Base-by-base conservation (phyloP, 2,113 vertebrate genomes). In the Fulmarus glacialis region DNA sequence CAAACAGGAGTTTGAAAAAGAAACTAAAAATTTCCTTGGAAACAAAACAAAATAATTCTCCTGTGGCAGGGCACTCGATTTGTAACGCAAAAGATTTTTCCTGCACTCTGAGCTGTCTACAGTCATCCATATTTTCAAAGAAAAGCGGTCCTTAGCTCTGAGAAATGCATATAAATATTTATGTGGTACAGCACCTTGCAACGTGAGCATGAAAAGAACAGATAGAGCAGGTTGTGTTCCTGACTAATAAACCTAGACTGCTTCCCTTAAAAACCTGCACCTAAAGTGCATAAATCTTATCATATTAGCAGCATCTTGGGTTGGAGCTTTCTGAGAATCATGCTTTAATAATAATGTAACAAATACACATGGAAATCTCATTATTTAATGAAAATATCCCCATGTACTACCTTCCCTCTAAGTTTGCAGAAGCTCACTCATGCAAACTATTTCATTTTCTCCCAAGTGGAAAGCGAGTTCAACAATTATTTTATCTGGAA, bases 401-500 rank as follows among this genome's bases (percentile, higher is more conserved):
- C 12, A 59, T 15, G 32, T 47, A 34, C 6, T 72, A 83, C 15
- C 16, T 80, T 70, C 52, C 18, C 43, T 60, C 40, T 45, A 86
- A 34, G 34, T 52, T 2, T 78, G 55, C 85, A 86, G 55, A 48
- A 91, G 29, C 63, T 95, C 26, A 43, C 16, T 64, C 62, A 70
- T 11, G 56, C 18, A 84, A 80, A 80, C n/a, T 58, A 62, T 50
- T 70, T 58, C 1, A 12, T 82, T 78, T 78, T 53, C 43, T 68
- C 16, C n/a, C 19, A 74, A 13, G 0, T 50, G 48, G 36, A 66
- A 89, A 93, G 40, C 2, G 1, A 7, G 32, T 77, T 89, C 48
- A 83, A 85, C 34, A 91, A 75, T 91, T 91, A 53, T 48, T 96
- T 86, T 85, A 87, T 73, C 62, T 70, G 74, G 50, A 87, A 84